These are phyloP conservation scores for Choloepus didactylus DNA, from an alignment of 2,797 vertebrate species.

Conservation along the genomic window DNA sequence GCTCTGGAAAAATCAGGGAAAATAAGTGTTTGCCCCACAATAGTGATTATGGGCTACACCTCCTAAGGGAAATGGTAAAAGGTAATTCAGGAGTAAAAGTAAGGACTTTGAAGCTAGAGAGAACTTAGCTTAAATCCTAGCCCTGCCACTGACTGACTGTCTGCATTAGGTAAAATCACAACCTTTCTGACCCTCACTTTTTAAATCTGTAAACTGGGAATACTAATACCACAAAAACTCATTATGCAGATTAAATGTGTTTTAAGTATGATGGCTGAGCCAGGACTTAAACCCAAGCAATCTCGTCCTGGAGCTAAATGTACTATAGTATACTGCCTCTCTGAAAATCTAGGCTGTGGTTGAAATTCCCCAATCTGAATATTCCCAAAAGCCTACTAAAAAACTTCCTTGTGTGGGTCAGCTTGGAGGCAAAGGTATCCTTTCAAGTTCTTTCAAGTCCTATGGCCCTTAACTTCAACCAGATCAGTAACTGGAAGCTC, in stretches of 20 bases:
- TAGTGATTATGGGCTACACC: background rate
- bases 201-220: background rate
- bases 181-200: background rate
- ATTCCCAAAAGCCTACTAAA: background rate
- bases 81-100: background rate
- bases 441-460: background rate
- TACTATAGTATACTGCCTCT: background rate
- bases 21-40: background rate
- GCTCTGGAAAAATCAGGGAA: background rate
- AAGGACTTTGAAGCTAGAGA: background rate
- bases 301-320: background rate
- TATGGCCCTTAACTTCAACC: background rate
- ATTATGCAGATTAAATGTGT: background rate
- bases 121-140: background rate
- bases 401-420: background rate
- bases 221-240: background rate
- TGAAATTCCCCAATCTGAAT: background rate
- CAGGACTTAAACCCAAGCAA: background rate
- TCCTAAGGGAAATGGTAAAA: background rate
- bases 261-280: background rate
- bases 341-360: background rate
- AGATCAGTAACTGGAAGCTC: background rate
- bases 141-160: background rate
- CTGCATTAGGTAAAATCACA: background rate
- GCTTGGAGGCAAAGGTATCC: background rate